phyloP scores from a whole-genome alignment of 64 coral and sea anemone species.

The Hydrozoanthus tunicans region DNA sequence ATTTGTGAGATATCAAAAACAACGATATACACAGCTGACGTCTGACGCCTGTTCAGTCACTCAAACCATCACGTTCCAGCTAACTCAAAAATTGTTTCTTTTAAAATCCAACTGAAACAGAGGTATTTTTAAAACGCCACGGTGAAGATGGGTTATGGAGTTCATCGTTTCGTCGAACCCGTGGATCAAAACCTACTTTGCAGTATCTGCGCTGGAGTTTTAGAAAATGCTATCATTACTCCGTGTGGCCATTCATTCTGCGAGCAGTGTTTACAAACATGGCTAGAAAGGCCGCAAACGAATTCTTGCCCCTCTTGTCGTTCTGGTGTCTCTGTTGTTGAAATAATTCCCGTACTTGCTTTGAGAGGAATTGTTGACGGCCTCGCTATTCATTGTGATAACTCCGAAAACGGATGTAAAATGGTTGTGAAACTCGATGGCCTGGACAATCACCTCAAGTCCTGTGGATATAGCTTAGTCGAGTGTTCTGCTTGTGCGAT shows the following conservation, averaged over 20 bases:
- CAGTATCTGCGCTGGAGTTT: conserved; percentile 82
- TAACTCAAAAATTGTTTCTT: conserved; percentile 17
- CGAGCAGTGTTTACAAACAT: conserved; percentile 82
- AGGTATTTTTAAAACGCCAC: not conserved
- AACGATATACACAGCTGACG: conserved; percentile 45
- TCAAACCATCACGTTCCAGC: not conserved
- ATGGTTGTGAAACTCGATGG: conserved; percentile 77
- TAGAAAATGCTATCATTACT: conserved; percentile 68
- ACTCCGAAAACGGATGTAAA: conserved; percentile 91
- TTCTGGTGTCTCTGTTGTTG: conserved; percentile 37
- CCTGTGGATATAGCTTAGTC: conserved; percentile 47
- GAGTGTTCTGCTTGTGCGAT: conserved; percentile 61
- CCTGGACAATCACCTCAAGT: conserved; percentile 67
- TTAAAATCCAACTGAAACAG: not conserved
- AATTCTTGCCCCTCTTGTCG: conserved; percentile 81
- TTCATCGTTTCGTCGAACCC: conserved; percentile 59
- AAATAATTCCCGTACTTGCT: conserved; percentile 80
- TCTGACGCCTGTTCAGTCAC: not conserved
- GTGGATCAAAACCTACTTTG: conserved; percentile 83
- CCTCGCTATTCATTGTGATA: conserved; percentile 73
- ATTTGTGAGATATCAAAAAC: conserved; percentile 11
- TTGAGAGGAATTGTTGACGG: conserved; percentile 87
- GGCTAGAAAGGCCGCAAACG: conserved; percentile 75
- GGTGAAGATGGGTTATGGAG: conserved; percentile 74
- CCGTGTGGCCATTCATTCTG: conserved; percentile 90